Base-by-base conservation (phyloP, 1,140 invertebrate genomes). In the fruit fly (Drosophila melanogaster) region DNA sequence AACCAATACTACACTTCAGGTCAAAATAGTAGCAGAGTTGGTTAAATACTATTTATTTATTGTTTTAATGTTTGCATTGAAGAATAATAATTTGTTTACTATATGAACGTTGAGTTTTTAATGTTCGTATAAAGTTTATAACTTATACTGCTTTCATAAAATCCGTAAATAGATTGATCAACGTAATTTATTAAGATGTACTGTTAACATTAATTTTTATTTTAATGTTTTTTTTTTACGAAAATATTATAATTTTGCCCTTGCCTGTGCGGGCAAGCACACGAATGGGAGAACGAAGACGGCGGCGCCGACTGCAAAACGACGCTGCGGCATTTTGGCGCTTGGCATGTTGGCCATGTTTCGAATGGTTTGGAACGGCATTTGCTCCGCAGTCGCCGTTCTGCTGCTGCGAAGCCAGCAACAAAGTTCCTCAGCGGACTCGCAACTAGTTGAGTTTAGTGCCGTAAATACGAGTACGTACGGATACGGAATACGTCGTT, bases 321-420 rank as follows among this genome's bases (percentile, higher is more conserved):
- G 66, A 83, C 79, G 71, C 84, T 87, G 84, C 83, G 83, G 79
- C 83, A 83, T 77, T 87, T 83, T 89, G 79, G 79, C 66, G 73
- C 64, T 85, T 77, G 70, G 70, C 38, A 50, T 43, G 56, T 83
- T 78, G 69, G 83, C 79, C 84, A 79, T 83, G 62, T 79, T 87
- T 83, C 79, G 59, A 81, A 75, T 51, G 46, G 79, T 76, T 83
- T 79, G 59, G 76, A 75, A 61, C 65, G 79, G 67, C 66, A 66
- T 56, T 58, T 70, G 56, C 55, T 64, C 59, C 67, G 71, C 79
- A 83, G 85, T 89, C 74, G 64, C 56, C 76, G 60, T 79, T 87
- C 76, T 79, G 79, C 79, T 64, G 84, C 79, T 79, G 84, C 83
- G 73, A 58, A 49, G 69, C 43, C 57, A 84, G 72, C 84, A 70